Evolutionary conservation across 2,797 vertebrate genomes (phyloP), one percentile per base, ranked within the genome.

Genomic region (Tadarida brasiliensis): DNA sequence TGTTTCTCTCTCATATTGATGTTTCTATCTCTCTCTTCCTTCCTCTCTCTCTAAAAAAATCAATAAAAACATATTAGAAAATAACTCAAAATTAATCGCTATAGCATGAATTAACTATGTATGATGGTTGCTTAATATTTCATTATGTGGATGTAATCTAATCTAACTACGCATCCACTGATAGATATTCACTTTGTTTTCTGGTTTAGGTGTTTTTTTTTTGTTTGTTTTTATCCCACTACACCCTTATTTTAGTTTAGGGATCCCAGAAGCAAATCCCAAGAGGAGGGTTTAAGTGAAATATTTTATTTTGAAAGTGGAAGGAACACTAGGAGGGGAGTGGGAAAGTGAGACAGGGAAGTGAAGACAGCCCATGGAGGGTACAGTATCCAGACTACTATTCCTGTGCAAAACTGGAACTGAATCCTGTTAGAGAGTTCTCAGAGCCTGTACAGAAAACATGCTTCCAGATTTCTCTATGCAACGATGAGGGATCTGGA

Each of bases 291-390:
- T 77, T 54, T 54, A 39, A 76, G 39, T 26, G 10, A 54, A n/a
- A 59, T 49, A 57, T 12, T 63, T 94, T 78, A 65, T 92, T 96
- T 57, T 74, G 67, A 88, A 93, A 71, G 47, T 28, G 7, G 77
- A 80, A n/a, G 3, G 51, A 91, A 81, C 47, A 65, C 9, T 4
- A 30, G 9, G 28, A 44, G 15, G 15, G 30, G 39, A 70, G 28
- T 67, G 63, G 71, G 54, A 73, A 78, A 68, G 28, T 33, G 84
- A 92, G 68, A 76, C 4, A 70, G 35, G 67, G 10, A 56, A 70
- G 6, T 47, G 16, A 86, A 92, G 54, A 67, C 63, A 80, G 35
- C 44, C 17, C 4, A 11, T 0, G 12, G 70, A 57, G 26, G 22
- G 71, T 28, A 6, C n/a, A 20, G 28, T 65, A 54, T 89, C 54